Conservation (phyloP, 2,113 vertebrate genomes). For the Dicerorhinus sumatrensis region DNA sequence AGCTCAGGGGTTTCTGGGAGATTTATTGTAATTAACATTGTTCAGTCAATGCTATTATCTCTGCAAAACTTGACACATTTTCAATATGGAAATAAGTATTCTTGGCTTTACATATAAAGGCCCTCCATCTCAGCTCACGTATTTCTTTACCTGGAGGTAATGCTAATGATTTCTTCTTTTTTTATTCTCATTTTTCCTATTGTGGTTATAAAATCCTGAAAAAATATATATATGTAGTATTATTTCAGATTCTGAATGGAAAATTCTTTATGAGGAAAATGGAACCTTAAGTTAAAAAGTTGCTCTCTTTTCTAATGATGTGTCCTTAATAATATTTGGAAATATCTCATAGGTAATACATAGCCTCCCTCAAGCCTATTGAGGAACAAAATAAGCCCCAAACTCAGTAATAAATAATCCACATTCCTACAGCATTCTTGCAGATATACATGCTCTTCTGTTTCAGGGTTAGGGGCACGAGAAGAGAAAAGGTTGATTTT, state of each 20-base stretch:
- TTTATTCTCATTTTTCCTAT: slow-evolving; percentile 28
- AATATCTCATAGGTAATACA: not conserved
- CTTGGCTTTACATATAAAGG: slow-evolving; percentile 30
- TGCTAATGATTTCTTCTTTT: slow-evolving; percentile 37
- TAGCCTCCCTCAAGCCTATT: not conserved
- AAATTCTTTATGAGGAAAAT: not conserved
- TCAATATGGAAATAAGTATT: slow-evolving; percentile 56
- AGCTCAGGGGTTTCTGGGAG: slow-evolving; percentile 39
- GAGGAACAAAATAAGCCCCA: not conserved
- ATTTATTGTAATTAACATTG: slow-evolving; percentile 62
- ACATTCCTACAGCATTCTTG: not conserved
- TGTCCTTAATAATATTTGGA: not conserved
- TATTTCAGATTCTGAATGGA: slow-evolving; percentile 14
- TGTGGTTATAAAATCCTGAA: not conserved
- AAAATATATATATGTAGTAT: not conserved
- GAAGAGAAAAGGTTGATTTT: not conserved
- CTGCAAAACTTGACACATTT: slow-evolving; percentile 54
- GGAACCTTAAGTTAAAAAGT: not conserved
- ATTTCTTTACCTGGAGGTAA: slow-evolving; percentile 57
- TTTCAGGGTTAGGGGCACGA: not conserved
- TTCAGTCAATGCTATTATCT: slow-evolving; percentile 53
- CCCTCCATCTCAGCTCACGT: not conserved
- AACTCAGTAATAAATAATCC: not conserved
- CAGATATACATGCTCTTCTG: not conserved
- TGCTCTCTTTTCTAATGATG: not conserved